Percentiles rank a stretch among this genome's conserved stretches.
Evolutionary conservation across 2,888 invertebrate species (phyloP).

Genomic region (Adelphocoris suturalis): DNA sequence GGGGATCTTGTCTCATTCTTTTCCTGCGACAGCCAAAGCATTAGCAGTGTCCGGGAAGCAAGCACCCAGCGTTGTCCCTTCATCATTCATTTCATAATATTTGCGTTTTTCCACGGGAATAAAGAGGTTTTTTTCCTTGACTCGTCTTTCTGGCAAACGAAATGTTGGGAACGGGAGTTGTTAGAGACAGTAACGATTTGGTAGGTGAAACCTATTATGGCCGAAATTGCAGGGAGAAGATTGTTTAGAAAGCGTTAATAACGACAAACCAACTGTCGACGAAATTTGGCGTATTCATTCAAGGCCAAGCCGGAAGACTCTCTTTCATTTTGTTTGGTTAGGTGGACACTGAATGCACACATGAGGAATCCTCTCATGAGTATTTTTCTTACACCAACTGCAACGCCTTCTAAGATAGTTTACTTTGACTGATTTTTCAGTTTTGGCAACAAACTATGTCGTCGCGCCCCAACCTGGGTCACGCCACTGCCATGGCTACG

Average conservation of each 20-base stretch:
- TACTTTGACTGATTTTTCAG: too few relatives aligned
- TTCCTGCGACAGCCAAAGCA: background rate
- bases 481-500: too few relatives aligned
- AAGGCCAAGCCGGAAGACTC: too few relatives aligned
- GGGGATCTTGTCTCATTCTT: background rate
- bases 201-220: background rate
- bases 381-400: too few relatives aligned
- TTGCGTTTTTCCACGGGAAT: background rate
- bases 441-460: too few relatives aligned
- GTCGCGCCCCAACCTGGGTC: too few relatives aligned
- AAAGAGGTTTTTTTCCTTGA: background rate
- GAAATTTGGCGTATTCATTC: too few relatives aligned
- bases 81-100: background rate
- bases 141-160: background rate
- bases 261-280: background rate
- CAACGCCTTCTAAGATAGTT: too few relatives aligned
- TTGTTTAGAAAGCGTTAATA: background rate
- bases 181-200: background rate
- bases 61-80: background rate
- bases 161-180: background rate
- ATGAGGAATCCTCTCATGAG: too few relatives aligned
- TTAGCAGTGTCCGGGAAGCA: background rate
- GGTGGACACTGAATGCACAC: too few relatives aligned
- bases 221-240: background rate
- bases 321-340: too few relatives aligned